Percentiles rank a stretch among this genome's conserved stretches.
Conservation (phyloP, 64 coral and sea anemone species). For the Pocillopora damicornis region DNA sequence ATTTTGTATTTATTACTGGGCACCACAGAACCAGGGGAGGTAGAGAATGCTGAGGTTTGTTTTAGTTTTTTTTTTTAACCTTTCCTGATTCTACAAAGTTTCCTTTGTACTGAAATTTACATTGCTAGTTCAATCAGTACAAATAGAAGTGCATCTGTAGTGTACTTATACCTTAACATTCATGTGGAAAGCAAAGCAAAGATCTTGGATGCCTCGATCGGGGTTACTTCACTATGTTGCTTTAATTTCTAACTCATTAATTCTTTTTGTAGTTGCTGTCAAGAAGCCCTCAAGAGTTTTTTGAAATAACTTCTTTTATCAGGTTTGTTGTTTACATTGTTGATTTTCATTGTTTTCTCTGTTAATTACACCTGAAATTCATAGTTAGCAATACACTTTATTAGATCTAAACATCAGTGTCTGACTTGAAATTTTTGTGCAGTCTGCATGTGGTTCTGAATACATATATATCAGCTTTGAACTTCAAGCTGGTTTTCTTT, state of each 20-base stretch:
- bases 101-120: neutral
- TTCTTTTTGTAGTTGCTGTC: conserved; percentile 73
- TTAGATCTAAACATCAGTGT: too few species aligned
- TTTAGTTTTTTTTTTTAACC: neutral
- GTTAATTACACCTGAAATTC: neutral
- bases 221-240: neutral
- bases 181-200: too few species aligned
- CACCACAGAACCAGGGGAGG: conserved; percentile 56
- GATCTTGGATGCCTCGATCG: too few species aligned
- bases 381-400: too few species aligned
- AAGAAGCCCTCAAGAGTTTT: conserved; percentile 99
- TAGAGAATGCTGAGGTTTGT: conserved; percentile 79
- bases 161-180: too few species aligned
- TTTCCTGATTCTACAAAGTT: neutral
- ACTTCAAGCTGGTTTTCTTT: too few species aligned
- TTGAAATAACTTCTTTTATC: conserved; percentile 95
- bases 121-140: too few species aligned
- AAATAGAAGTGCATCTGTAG: too few species aligned
- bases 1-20: conserved; percentile 92
- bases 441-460: too few species aligned
- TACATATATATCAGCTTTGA: too few species aligned
- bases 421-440: too few species aligned
- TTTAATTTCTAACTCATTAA: neutral
- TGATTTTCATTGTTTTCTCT: neutral
- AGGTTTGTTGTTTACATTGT: conserved; percentile 55